Base-by-base conservation (phyloP, 2,888 invertebrate species). In the Heteropelma amictum region DNA sequence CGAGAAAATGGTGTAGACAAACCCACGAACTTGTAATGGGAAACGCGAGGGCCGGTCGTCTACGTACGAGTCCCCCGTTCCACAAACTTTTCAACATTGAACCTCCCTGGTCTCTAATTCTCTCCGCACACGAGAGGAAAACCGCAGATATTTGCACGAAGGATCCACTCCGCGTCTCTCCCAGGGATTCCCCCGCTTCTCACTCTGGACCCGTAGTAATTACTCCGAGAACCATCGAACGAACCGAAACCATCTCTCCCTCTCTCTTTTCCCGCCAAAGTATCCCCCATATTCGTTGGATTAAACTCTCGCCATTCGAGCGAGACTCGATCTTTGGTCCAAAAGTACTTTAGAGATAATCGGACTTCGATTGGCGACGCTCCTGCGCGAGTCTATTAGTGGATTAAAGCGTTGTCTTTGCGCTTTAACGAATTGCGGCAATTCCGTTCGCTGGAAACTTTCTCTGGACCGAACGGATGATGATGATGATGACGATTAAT, bases 121-220 rank as follows among this genome's bases (percentile, higher is more conserved):
- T 35, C 56, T 73, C 53, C 56, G 19, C 54, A 40, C 8, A 35
- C 51, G 8, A n/a, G n/a, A n/a, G 33, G 21, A 47, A 38, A 12
- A 14, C 58, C 47, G 45, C 47, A 54, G 45, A 47, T 73, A 73
- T 77, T 73, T 70, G 63, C 70, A 63, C 56, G 49, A 35, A 35
- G 58, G 58, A 70, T 73, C 73, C 61, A 23, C 30, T 47, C 40
- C 30, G 19, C 40, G 19, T 51, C 53, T 40, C 14, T 30, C 40
- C 26, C n/a, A n/a, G n/a, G n/a, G n/a, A n/a, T n/a, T n/a, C n/a
- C 28, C 14, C 14, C 4, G 5, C 8, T 17, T 45, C 26, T 45
- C 47, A 17, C 54, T 19, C 10, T 40, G 45, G 47, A 21, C 28
- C 33, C 14, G 12, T 54, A 67, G 71, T 65, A 75, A 75, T 75